phyloP scores from a whole-genome alignment of 2,888 invertebrate genomes.

The Drosophila emarginata region DNA sequence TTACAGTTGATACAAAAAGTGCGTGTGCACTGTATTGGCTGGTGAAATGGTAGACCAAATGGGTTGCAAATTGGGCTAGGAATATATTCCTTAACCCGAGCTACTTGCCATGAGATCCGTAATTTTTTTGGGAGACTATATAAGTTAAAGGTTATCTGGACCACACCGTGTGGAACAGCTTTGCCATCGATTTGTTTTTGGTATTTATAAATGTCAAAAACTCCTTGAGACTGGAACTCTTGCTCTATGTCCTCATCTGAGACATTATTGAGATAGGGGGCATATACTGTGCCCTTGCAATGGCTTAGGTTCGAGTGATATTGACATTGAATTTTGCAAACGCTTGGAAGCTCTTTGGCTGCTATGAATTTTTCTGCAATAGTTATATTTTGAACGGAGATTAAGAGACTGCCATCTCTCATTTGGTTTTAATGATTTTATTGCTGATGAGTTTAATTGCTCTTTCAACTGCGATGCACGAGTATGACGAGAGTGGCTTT shows the following conservation, averaged over 20 bases:
- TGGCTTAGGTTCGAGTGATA: neutral
- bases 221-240: too few relatives aligned
- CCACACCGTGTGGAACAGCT: too few relatives aligned
- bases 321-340: neutral
- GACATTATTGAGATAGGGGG: too few relatives aligned
- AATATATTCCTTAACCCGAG: too few relatives aligned
- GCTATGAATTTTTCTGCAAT: neutral
- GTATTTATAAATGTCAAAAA: neutral
- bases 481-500: constrained; percentile 9
- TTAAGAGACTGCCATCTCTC: constrained; percentile 5
- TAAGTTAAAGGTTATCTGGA: too few relatives aligned
- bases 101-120: too few relatives aligned
- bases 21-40: neutral
- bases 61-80: neutral
- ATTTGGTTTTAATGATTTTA: neutral
- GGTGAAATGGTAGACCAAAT: constrained; percentile 7
- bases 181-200: too few relatives aligned
- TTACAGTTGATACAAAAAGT: constrained; percentile 5
- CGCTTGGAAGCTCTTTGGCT: neutral
- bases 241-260: too few relatives aligned
- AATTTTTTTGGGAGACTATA: too few relatives aligned
- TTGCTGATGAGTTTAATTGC: constrained; percentile 4
- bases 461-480: constrained; percentile 14
- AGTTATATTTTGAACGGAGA: too few relatives aligned
- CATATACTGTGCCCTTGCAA: too few relatives aligned